Evolutionary conservation across 2,888 invertebrate genomes (phyloP).

Genomic region (Idaea dimidiata): DNA sequence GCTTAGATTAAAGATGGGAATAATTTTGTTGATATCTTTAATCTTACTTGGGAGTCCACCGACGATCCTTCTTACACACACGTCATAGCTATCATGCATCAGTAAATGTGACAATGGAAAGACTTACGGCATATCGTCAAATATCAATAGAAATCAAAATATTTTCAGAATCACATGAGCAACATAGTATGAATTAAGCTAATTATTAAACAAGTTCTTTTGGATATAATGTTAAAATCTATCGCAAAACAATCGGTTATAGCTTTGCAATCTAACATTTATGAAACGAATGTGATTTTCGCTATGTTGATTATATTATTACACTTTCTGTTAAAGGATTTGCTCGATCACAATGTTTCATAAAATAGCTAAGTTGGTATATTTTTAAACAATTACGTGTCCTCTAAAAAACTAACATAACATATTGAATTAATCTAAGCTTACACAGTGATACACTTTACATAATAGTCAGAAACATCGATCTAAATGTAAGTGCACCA

Average conservation of each 20-base stretch:
- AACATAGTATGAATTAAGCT: conserved; percentile 72
- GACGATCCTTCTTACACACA: conserved; percentile 77
- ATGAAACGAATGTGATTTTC: conserved; percentile 39
- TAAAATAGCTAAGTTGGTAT: conserved; percentile 40
- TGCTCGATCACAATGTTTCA: conserved; percentile 48
- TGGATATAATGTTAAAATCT: conserved; percentile 70
- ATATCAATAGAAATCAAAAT: conserved; percentile 45
- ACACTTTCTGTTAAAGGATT: conserved; percentile 16
- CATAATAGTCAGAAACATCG: conserved; percentile 71
- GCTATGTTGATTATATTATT: conserved; percentile 26
- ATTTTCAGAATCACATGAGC: conserved; percentile 61
- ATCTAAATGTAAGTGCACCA: conserved; percentile 56
- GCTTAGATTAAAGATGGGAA: conserved; percentile 55
- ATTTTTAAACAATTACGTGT: conserved; percentile 60
- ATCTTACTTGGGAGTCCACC: conserved; percentile 78
- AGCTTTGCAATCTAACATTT: conserved; percentile 70
- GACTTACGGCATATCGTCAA: conserved; percentile 44
- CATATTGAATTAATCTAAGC: conserved; percentile 71
- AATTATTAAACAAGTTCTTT: conserved; percentile 60
- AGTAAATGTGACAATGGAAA: conserved; percentile 47
- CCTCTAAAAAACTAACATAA: conserved; percentile 73
- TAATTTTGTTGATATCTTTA: conserved; percentile 55
- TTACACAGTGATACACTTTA: conserved; percentile 77
- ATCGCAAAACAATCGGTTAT: conserved; percentile 76
- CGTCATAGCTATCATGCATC: conserved; percentile 47